phyloP scores from a whole-genome alignment of 1,140 invertebrate species.

The Pseudomyrmex concolor region DNA sequence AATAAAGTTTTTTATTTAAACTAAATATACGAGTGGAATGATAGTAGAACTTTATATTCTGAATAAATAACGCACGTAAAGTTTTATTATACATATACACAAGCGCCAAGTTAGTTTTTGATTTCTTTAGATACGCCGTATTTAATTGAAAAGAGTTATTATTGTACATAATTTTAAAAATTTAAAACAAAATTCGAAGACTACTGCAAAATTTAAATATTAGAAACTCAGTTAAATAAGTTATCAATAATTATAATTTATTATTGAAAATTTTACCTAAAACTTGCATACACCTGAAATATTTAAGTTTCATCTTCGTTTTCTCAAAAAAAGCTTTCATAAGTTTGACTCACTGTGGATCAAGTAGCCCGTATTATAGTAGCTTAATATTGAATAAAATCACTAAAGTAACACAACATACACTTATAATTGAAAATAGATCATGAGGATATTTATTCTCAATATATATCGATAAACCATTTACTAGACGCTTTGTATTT shows the following conservation, averaged over 20 bases:
- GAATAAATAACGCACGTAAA: constrained; percentile 2
- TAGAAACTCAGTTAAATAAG: background rate
- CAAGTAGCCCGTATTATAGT: background rate
- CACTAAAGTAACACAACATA: background rate
- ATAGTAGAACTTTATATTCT: background rate
- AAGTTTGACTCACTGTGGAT: background rate
- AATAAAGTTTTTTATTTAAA: background rate
- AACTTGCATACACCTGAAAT: too few species aligned
- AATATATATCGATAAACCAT: constrained; percentile 21
- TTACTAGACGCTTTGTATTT: background rate
- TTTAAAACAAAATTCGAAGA: background rate
- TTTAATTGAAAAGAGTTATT: background rate
- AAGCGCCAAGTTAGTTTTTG: background rate
- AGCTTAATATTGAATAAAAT: background rate
- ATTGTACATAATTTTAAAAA: background rate
- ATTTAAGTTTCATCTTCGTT: background rate
- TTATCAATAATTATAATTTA: background rate
- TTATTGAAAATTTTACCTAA: background rate
- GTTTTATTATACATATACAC: background rate
- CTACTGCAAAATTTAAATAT: background rate
- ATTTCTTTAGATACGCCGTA: too few species aligned
- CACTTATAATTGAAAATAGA: constrained; percentile 24
- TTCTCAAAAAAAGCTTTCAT: background rate
- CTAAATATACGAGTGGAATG: background rate
- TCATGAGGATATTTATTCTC: constrained; percentile 4